phyloP scores from a whole-genome alignment of 2,888 invertebrate species.

The Margaritifera margaritifera region DNA sequence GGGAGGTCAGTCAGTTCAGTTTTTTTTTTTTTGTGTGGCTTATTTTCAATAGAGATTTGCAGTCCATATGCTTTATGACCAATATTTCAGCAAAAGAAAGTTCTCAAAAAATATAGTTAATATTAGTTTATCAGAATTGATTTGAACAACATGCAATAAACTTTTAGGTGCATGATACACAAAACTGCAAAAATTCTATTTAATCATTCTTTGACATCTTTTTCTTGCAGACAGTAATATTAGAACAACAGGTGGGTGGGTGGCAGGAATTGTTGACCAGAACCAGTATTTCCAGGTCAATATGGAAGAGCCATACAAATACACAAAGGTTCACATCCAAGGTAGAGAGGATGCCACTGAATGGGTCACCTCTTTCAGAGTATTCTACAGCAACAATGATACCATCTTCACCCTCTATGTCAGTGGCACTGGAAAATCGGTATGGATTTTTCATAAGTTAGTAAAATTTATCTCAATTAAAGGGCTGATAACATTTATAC shows the following conservation, averaged over 20 bases:
- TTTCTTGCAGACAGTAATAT: conserved; percentile 33
- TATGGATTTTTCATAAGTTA: conserved; percentile 7
- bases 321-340: conserved; percentile 59
- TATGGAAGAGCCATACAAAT: conserved; percentile 41
- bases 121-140: no score
- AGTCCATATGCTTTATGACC: no score
- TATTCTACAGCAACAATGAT: conserved; percentile 42
- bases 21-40: no score
- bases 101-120: no score
- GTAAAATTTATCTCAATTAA: no score
- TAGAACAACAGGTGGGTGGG: conserved; percentile 64
- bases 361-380: conserved; percentile 53
- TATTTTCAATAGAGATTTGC: no score
- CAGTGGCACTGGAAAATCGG: conserved; percentile 28
- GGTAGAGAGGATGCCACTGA: conserved; percentile 52
- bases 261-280: conserved; percentile 48
- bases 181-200: no score
- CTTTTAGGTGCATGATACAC: no score
- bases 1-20: no score
- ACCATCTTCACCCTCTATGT: conserved; percentile 30
- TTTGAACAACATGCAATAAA: not conserved
- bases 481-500: not conserved
- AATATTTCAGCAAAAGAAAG: no score
- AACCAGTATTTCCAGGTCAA: conserved; percentile 61
- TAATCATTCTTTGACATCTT: not conserved